These are phyloP conservation scores for Gymnocephalus cernua DNA, from an alignment of 2,113 vertebrate species.

Conservation along the genomic window DNA sequence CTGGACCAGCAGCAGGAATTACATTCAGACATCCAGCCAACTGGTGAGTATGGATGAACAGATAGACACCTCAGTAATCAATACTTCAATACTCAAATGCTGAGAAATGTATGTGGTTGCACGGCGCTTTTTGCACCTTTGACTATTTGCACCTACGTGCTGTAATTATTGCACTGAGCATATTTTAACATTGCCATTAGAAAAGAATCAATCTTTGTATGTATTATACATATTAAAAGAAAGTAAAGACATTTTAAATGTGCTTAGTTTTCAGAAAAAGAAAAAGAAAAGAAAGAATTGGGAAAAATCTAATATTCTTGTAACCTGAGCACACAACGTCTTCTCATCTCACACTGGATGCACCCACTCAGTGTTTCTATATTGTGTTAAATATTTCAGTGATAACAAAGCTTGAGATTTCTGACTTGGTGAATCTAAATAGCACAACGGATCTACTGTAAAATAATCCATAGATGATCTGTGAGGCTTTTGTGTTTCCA, in stretches of 20 bases:
- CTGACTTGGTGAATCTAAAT: neutral
- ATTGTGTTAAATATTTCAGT: conserved; percentile 44
- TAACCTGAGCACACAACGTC: conserved; percentile 18
- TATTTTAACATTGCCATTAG: neutral
- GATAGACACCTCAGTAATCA: conserved; percentile 14
- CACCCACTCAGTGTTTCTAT: conserved; percentile 7
- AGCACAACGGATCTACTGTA: neutral
- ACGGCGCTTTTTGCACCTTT: neutral
- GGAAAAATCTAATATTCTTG: conserved; percentile 6
- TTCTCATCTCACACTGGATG: conserved; percentile 19
- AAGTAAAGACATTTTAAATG: neutral
- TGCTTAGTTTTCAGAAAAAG: neutral
- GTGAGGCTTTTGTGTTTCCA: neutral
- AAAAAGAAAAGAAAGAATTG: conserved; percentile 4
- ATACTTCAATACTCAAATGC: neutral
- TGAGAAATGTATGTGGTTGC: neutral
- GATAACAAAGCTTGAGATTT: conserved; percentile 12
- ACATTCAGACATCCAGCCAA: neutral
- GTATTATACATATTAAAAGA: neutral
- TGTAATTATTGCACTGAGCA: neutral
- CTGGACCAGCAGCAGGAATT: conserved; percentile 4
- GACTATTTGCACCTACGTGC: neutral
- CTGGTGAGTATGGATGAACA: neutral
- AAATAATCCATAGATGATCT: conserved; percentile 1
- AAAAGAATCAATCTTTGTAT: neutral